Conservation (phyloP, 2,888 invertebrate genomes). For the Schizaphis graminum region DNA sequence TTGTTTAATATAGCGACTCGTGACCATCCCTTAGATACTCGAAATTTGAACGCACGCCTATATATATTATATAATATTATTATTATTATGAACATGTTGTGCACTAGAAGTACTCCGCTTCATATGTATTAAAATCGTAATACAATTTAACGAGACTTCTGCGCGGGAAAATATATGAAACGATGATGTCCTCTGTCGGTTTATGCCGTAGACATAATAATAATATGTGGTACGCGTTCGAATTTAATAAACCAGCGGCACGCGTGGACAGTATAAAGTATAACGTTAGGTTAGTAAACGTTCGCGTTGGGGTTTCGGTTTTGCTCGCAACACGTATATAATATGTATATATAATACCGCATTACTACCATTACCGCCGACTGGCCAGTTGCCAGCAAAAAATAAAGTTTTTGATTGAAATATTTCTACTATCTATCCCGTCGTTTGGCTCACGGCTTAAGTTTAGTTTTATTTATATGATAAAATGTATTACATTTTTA, state of each 20-base stretch:
- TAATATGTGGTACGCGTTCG: neutral
- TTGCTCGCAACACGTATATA: neutral
- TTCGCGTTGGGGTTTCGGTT: neutral
- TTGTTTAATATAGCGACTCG: neutral
- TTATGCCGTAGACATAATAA: neutral
- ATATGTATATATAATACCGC: neutral
- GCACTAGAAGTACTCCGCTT: neutral
- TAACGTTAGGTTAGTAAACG: no score
- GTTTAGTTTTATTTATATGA: neutral
- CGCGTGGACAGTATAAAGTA: neutral
- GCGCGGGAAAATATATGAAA: neutral
- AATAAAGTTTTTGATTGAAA: constrained; percentile 9
- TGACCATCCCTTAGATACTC: neutral
- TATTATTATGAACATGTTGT: neutral
- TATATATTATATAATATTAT: neutral
- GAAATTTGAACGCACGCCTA: neutral
- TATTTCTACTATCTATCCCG: neutral
- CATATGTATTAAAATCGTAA: neutral
- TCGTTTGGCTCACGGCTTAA: neutral
- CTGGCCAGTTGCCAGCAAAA: constrained; percentile 13
- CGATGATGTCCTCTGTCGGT: neutral
- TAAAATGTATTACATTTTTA: neutral
- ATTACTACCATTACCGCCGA: neutral
- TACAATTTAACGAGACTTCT: neutral
- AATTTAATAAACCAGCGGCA: neutral